Evolutionary conservation across 1,140 invertebrate species (phyloP), one percentile per base, ranked within the genome.

Genomic region (Zophobas atratus): DNA sequence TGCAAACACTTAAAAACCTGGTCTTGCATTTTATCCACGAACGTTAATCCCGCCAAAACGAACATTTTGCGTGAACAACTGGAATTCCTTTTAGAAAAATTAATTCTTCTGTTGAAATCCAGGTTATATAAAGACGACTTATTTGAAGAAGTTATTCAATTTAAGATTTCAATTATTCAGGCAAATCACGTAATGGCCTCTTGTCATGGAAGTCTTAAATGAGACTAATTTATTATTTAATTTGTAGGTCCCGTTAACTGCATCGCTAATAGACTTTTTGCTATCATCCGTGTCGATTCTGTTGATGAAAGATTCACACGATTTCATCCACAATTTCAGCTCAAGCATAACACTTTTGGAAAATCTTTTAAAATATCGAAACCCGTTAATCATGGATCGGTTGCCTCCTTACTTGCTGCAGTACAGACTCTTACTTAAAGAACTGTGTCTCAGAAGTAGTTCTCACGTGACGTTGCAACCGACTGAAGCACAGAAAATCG

Each of bases 371-470:
- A 85, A 83, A 77, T 74, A 79, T 53, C 77, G 84, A 33, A 82
- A 84, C 57, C 71, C 83, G 3, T 53, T 86, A 34, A 77, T 85
- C 1, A 82, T 82, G 79, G 85, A 85, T 76, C 76, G 84, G 32
- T 70, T 86, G 56, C 81, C 84, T 4, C 46, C 79, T 1, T 86
- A 78, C 79, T 72, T 85, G 38, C 80, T 84, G 75, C 77, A 82
- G 38, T 86, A 84, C 49, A 73, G 84, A 72, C 53, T 74, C 0
- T 34, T 86, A 38, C 53, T 86, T 34, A 76, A 75, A 55, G 8
- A 74, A 5, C 38, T 86, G 41, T 85, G 84, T 71, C 5, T 36
- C n/a, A 77, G 75, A 56, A 81, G 83, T 72, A 81, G 81, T 72
- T 67, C 81, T 1, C 76, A 75, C 57, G 2, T 75, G 4, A 78